Conservation (phyloP, 2,797 vertebrate species). For the Hyperoplus immaculatus region DNA sequence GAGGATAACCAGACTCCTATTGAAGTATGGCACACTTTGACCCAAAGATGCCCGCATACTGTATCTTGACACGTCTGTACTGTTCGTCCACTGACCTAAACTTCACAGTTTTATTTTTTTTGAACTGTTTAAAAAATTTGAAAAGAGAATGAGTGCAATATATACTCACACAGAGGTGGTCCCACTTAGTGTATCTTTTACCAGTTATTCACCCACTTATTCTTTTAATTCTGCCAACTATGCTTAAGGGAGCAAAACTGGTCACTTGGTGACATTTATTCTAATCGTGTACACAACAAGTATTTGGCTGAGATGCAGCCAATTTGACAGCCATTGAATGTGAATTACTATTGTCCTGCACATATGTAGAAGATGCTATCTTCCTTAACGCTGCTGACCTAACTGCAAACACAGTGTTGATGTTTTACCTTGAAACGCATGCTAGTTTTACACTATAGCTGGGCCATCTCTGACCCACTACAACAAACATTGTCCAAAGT, state of each 20-base stretch:
- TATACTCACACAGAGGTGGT: slow-evolving; percentile 28
- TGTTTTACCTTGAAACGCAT: slow-evolving; percentile 21
- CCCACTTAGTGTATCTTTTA: slow-evolving; percentile 59
- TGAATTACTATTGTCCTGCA: background rate
- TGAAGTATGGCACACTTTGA: too few relatives aligned
- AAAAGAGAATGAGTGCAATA: background rate
- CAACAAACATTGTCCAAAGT: slow-evolving; percentile 65
- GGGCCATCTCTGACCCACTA: slow-evolving; percentile 46
- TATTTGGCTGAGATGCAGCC: background rate
- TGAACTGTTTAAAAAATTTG: background rate
- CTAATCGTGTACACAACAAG: background rate
- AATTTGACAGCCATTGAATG: background rate
- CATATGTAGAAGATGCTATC: background rate
- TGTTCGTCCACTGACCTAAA: too few relatives aligned
- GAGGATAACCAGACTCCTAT: too few relatives aligned
- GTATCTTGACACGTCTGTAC: too few relatives aligned
- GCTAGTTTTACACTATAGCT: slow-evolving; percentile 29
- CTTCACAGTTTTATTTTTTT: too few relatives aligned
- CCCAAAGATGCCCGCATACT: too few relatives aligned
- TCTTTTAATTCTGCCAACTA: slow-evolving; percentile 13
- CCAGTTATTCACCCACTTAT: slow-evolving; percentile 10
- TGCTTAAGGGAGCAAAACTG: background rate
- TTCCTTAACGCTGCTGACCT: background rate
- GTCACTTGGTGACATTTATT: slow-evolving; percentile 2
- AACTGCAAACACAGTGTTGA: slow-evolving; percentile 38